These are phyloP conservation scores for Pipa parva DNA, from an alignment of 2,113 vertebrate species.

Conservation along the genomic window DNA sequence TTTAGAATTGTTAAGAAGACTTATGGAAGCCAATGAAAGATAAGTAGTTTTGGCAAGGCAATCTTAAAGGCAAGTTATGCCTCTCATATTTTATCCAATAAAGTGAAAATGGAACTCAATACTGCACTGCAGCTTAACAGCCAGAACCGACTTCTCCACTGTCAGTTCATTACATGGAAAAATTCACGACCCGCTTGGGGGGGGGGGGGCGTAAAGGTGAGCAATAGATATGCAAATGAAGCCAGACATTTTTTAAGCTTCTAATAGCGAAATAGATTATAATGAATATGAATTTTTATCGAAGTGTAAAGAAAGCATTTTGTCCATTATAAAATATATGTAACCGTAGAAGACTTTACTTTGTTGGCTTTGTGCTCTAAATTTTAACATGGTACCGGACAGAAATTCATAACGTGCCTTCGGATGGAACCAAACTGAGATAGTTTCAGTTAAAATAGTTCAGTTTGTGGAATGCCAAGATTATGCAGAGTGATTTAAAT, in stretches of 20 bases:
- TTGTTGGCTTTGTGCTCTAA: not conserved
- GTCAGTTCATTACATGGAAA: not conserved
- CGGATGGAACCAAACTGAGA: too few species aligned
- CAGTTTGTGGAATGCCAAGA: too few species aligned
- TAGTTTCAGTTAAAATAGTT: too few species aligned
- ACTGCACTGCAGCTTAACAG: not conserved
- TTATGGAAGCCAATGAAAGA: constrained; percentile 27
- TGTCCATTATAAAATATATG: not conserved
- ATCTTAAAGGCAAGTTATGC: constrained; percentile 18
- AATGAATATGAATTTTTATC: not conserved
- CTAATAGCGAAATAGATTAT: not conserved
- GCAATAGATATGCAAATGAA: not conserved
- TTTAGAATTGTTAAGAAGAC: constrained; percentile 40
- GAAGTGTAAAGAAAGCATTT: not conserved
- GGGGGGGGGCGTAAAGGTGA: not conserved
- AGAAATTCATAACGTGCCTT: too few species aligned
- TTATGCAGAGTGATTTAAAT: too few species aligned
- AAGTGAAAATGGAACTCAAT: constrained; percentile 9
- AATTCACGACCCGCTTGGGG: not conserved
- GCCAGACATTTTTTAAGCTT: not conserved
- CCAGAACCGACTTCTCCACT: not conserved
- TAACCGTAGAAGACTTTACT: not conserved
- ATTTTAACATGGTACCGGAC: not conserved
- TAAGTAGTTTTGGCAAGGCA: constrained; percentile 26
- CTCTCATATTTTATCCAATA: constrained; percentile 30